Conservation (phyloP, 2,888 invertebrate species). For the Plusia festucae region DNA sequence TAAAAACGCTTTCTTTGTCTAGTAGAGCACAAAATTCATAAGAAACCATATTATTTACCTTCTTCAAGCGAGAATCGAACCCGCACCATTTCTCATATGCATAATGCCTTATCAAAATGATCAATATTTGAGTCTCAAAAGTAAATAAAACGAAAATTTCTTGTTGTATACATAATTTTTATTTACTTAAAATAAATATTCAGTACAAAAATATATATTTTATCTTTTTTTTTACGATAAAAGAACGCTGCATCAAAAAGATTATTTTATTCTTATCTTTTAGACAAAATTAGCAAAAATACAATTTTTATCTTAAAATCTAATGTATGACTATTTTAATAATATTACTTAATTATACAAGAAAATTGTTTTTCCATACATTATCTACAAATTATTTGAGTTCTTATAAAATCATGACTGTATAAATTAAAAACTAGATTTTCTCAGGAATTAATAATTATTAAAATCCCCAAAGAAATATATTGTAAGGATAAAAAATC, state of each 20-base stretch:
- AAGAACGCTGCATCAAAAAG: background rate
- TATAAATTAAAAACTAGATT: background rate
- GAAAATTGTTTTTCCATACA: background rate
- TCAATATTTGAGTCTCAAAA: too few relatives aligned
- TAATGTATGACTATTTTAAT: slow-evolving; percentile 6
- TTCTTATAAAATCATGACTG: background rate
- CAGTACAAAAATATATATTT: slow-evolving; percentile 6
- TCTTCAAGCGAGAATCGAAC: too few relatives aligned
- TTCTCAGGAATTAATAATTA: background rate
- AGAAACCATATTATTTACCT: too few relatives aligned
- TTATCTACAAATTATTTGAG: background rate
- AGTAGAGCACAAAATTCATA: too few relatives aligned
- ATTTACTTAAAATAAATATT: slow-evolving; percentile 6
- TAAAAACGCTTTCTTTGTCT: too few relatives aligned
- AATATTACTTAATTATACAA: background rate
- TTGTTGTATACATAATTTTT: background rate
- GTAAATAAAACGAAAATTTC: background rate
- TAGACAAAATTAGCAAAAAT: background rate
- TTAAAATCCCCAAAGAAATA: background rate
- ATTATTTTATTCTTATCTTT: background rate
- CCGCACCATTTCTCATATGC: too few relatives aligned
- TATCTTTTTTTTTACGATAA: background rate
- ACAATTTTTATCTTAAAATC: slow-evolving; percentile 3
- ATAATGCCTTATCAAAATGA: background rate
- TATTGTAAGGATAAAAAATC: too few relatives aligned